Evolutionary conservation across 2,113 vertebrate species (phyloP).

Genomic region (Eubucco bourcierii): DNA sequence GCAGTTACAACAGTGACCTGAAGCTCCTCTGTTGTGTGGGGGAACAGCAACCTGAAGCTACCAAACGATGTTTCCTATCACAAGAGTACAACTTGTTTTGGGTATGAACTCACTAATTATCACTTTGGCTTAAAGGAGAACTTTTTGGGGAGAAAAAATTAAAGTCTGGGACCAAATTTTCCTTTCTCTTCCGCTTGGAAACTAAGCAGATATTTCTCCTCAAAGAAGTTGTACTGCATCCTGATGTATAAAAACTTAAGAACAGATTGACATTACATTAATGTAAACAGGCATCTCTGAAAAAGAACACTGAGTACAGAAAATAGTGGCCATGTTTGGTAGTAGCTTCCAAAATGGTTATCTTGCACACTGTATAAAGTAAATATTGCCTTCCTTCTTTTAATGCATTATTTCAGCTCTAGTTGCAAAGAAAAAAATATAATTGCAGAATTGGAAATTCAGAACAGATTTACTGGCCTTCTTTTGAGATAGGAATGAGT

Average conservation of each 20-base stretch:
- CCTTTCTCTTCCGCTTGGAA: conserved; percentile 1
- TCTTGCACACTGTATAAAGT: neutral
- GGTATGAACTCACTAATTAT: neutral
- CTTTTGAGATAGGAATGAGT: neutral
- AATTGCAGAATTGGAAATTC: neutral
- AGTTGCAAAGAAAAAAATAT: neutral
- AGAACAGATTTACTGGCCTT: neutral
- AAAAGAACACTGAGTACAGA: conserved; percentile 18
- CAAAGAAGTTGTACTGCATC: conserved; percentile 13
- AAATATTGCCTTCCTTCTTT: neutral
- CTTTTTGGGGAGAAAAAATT: neutral
- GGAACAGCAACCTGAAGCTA: neutral
- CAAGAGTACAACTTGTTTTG: neutral
- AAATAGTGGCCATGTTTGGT: neutral
- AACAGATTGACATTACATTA: conserved; percentile 34
- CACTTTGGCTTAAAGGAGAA: neutral
- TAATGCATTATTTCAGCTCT: neutral
- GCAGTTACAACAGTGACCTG: neutral
- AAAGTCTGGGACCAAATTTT: neutral
- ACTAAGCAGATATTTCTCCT: neutral
- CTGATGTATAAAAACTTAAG: conserved; percentile 10
- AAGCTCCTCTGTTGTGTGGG: neutral
- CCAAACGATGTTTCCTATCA: neutral
- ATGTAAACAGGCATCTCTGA: conserved; percentile 24
- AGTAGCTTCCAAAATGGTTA: neutral